These are phyloP conservation scores for Arrhopalites spinosus DNA, from an alignment of 2,888 invertebrate species.

Conservation along the genomic window DNA sequence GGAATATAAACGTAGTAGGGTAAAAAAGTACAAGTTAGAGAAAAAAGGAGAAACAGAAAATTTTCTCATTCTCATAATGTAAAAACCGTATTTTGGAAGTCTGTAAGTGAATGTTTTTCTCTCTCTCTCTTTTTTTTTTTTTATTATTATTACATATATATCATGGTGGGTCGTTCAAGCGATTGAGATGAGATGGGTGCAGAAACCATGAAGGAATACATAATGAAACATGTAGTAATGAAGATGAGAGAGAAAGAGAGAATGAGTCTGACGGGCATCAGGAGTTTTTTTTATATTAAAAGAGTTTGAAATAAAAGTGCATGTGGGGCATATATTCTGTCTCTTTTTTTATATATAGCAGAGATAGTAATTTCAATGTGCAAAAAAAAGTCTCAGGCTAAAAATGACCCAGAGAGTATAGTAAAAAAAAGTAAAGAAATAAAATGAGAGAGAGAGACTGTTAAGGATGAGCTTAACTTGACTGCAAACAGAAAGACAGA, in stretches of 20 bases:
- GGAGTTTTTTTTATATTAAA: background rate
- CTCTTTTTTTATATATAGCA: background rate
- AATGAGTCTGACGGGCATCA: background rate
- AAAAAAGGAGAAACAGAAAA: background rate
- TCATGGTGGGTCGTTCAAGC: background rate
- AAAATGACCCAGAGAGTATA: constrained; percentile 2
- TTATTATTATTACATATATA: background rate
- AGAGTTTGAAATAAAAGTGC: background rate
- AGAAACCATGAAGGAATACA: constrained; percentile 14
- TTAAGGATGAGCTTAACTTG: constrained; percentile 3
- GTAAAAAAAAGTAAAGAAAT: no score
- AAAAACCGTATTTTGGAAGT: background rate
- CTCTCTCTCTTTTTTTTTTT: background rate
- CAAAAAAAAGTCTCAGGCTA: background rate
- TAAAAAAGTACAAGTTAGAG: background rate
- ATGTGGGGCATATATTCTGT: background rate
- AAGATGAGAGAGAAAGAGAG: constrained; percentile 5
- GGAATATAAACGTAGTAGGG: background rate
- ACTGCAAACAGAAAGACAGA: constrained; percentile 16
- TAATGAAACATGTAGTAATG: background rate
- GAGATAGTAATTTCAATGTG: background rate
- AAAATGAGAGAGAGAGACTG: background rate
- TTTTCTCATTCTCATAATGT: background rate
- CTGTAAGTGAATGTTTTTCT: constrained; percentile 10
- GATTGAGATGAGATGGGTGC: constrained; percentile 18